Base-by-base conservation (phyloP, 2,113 vertebrate species). In the Prochilodus magdalenae region DNA sequence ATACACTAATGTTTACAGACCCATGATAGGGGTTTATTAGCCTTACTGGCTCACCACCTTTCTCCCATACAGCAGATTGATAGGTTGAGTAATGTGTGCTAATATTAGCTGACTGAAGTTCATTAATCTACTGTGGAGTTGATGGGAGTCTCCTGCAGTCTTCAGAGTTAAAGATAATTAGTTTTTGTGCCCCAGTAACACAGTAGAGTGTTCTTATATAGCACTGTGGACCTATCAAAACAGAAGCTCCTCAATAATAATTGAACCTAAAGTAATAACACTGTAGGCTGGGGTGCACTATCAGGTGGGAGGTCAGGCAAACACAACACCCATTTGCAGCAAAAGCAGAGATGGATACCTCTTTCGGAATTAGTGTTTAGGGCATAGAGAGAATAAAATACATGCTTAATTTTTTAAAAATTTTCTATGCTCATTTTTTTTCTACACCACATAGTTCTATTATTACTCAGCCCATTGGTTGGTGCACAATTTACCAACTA, bases 81-180 rank as follows among this genome's bases (percentile, higher is more conserved):
- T 30, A 44, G 65, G 27, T 51, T 24, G 51, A 33, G 22, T 22
- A 36, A 27, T 1, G 2, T n/a, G 47, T 40, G 49, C 72, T 84
- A 84, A 74, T 59, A 36, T 59, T 29, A 65, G n/a, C 29, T 27
- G 69, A 67, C 47, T 75, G 33, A 30, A 30, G 29, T 74, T 73
- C 33, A 59, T 77, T 73, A 81, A 80, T 85, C 57, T 57, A 24
- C 63, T 40, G 49, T 18, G 70, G 65, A 77, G 73, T 69, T 77
- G 44, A 62, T 53, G 13, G 29, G 40, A 55, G 22, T 13, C 20
- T 22, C 63, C 65, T 14, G 20, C 26, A 18, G 40, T 80, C 65
- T 76, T n/a, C 20, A 47, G 57, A 65, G 63, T 29, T 71, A 57
- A 16, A 51, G 30, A 70, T 81, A 73, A 77, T 75, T 44, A 81